phyloP scores from a whole-genome alignment of 2,797 vertebrate genomes.

The Eptatretus atami region DNA sequence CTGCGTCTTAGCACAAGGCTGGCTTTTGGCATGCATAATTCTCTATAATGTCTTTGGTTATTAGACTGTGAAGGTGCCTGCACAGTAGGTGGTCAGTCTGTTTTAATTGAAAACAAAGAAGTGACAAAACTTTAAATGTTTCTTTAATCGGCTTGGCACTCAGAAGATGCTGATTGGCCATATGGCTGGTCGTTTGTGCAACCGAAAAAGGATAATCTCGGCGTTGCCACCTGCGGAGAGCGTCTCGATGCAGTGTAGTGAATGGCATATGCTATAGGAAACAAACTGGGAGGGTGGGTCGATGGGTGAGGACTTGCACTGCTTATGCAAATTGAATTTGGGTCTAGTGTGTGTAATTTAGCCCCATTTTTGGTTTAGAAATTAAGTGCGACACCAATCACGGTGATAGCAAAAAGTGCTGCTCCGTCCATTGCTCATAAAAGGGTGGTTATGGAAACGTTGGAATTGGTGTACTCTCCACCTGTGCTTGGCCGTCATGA shows the following conservation, averaged over 20 bases:
- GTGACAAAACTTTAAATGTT: constrained; percentile 6
- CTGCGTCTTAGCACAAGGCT: not conserved
- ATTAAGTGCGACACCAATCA: too few species aligned
- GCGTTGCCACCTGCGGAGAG: constrained; percentile 1
- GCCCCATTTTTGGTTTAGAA: too few species aligned
- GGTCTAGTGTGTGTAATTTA: not conserved
- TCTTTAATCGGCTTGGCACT: constrained; percentile 6
- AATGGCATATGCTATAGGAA: too few species aligned
- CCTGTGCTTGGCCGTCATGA: too few species aligned
- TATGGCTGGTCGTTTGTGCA: constrained; percentile 5
- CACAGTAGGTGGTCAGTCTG: constrained; percentile 5
- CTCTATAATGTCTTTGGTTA: constrained; percentile 5
- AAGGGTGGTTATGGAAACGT: too few species aligned
- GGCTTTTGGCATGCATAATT: not conserved
- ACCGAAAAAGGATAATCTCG: constrained; percentile 4
- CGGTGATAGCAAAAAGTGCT: too few species aligned
- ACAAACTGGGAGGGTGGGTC: not conserved
- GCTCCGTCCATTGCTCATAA: too few species aligned
- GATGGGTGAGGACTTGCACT: not conserved
- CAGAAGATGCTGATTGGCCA: constrained; percentile 5
- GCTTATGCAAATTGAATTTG: constrained; percentile 1
- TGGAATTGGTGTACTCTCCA: too few species aligned
- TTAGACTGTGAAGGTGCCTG: constrained; percentile 4
- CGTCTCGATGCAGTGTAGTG: not conserved
- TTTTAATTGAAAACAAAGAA: constrained; percentile 6